Conservation (phyloP, 2,888 invertebrate genomes). For the Megastigmus dorsalis region DNA sequence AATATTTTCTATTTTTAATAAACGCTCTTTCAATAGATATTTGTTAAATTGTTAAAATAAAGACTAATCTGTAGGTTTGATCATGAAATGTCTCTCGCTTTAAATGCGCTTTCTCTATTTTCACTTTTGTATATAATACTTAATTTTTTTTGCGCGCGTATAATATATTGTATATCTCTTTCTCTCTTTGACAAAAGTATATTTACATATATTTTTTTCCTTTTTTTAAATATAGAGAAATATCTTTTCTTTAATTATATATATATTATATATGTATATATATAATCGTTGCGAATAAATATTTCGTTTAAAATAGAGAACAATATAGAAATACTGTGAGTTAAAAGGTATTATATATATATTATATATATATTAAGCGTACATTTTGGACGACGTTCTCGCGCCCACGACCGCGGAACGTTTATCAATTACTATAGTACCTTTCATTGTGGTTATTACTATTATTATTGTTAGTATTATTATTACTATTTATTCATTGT, state of each 20-base stretch:
- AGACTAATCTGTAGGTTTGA: slow-evolving; percentile 15
- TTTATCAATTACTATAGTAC: slow-evolving; percentile 45
- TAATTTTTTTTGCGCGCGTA: slow-evolving; percentile 23
- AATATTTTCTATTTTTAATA: not conserved
- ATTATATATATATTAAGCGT: slow-evolving; percentile 47
- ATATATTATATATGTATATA: slow-evolving; percentile 23
- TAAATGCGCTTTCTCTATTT: slow-evolving; percentile 6
- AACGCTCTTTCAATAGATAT: not conserved
- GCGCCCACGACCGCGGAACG: slow-evolving; percentile 49
- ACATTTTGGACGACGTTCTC: slow-evolving; percentile 51
- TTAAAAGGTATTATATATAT: slow-evolving; percentile 46
- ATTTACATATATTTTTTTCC: slow-evolving; percentile 46
- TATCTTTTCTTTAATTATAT: slow-evolving; percentile 29
- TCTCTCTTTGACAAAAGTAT: slow-evolving; percentile 46
- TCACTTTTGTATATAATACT: slow-evolving; percentile 26
- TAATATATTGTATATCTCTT: slow-evolving; percentile 20
- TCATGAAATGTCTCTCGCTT: slow-evolving; percentile 32
- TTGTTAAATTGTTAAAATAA: not conserved
- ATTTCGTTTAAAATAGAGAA: slow-evolving; percentile 54
- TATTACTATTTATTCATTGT: slow-evolving; percentile 27
- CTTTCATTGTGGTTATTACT: slow-evolving; percentile 37
- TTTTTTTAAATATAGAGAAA: slow-evolving; percentile 49
- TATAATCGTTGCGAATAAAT: slow-evolving; percentile 39
- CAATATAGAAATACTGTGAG: slow-evolving; percentile 53
- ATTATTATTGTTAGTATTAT: slow-evolving; percentile 39